Percentiles rank a stretch among this genome's conserved stretches.
These are phyloP conservation scores for Urocyon cinereoargenteus DNA, from an alignment of 2,797 vertebrate species.

Conservation along the genomic window DNA sequence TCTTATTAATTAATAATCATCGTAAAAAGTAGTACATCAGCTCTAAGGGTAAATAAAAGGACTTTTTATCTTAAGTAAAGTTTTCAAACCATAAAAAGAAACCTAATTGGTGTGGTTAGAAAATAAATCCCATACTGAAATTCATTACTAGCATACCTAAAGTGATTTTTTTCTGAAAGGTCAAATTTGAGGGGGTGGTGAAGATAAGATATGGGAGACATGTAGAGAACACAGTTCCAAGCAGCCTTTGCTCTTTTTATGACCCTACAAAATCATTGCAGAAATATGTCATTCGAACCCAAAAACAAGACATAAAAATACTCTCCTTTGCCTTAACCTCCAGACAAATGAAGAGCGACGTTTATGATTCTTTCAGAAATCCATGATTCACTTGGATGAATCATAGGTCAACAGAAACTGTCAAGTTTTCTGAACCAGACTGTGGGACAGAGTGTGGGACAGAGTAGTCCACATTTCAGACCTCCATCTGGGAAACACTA, in stretches of 20 bases:
- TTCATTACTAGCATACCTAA: slow-evolving; percentile 13
- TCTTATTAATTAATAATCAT: slow-evolving; percentile 61
- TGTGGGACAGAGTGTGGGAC: no score
- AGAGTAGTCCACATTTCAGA: slow-evolving; percentile 32
- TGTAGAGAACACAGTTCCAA: not conserved
- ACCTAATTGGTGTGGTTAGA: not conserved
- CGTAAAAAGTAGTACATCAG: slow-evolving; percentile 53
- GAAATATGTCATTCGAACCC: slow-evolving; percentile 66
- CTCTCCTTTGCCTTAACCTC: slow-evolving; percentile 45
- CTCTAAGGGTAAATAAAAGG: slow-evolving; percentile 42
- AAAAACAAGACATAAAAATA: slow-evolving; percentile 72
- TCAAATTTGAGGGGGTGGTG: not conserved
- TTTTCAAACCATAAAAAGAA: not conserved
- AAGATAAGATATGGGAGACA: not conserved
- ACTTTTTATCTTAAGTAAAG: not conserved
- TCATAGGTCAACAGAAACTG: slow-evolving; percentile 34
- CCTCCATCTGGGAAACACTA: slow-evolving; percentile 36
- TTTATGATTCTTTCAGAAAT: slow-evolving; percentile 78
- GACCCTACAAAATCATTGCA: slow-evolving; percentile 48
- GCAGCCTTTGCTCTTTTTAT: slow-evolving; percentile 69
- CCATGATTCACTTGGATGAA: slow-evolving; percentile 75
- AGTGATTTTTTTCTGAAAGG: slow-evolving; percentile 40
- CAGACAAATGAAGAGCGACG: slow-evolving; percentile 63
- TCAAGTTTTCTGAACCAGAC: not conserved
- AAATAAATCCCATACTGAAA: slow-evolving; percentile 17